Evolutionary conservation across 30 jellyfish, hydroid and myxozoan genomes (phyloP).

Genomic region (Aurelia sp.): DNA sequence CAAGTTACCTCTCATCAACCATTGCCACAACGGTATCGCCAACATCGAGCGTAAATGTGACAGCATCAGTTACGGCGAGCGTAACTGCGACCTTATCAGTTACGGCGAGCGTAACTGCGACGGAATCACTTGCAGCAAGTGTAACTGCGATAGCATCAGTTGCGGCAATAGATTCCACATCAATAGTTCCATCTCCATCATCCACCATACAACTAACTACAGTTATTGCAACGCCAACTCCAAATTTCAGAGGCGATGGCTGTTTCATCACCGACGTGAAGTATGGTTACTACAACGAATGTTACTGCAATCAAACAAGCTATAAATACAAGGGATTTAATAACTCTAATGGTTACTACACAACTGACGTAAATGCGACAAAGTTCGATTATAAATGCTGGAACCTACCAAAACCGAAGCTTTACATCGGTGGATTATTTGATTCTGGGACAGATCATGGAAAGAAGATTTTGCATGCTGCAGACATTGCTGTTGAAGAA

Average conservation of each 20-base stretch:
- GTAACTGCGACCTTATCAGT: background rate
- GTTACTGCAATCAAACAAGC: constrained; percentile 58
- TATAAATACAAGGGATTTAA: constrained; percentile 43
- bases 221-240: constrained; percentile 36
- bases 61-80: no score
- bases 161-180: no score
- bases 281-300: constrained; percentile 53
- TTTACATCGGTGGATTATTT: constrained; percentile 73
- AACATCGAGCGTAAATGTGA: background rate
- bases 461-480: constrained; percentile 52
- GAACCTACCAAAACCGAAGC: constrained; percentile 66
- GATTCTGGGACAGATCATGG: constrained; percentile 27
- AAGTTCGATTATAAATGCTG: constrained; percentile 44
- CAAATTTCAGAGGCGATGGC: constrained; percentile 33
- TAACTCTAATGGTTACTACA: constrained; percentile 44
- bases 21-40: background rate
- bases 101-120: background rate
- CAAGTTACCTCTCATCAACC: constrained; percentile 4
- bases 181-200: no score
- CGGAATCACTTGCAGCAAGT: background rate
- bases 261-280: constrained; percentile 21
- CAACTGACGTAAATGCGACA: constrained; percentile 14
- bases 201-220: background rate
- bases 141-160: no score
- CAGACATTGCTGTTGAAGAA: constrained; percentile 72